These are phyloP conservation scores for Plebejus argus DNA, from an alignment of 2,888 invertebrate genomes.

Conservation along the genomic window DNA sequence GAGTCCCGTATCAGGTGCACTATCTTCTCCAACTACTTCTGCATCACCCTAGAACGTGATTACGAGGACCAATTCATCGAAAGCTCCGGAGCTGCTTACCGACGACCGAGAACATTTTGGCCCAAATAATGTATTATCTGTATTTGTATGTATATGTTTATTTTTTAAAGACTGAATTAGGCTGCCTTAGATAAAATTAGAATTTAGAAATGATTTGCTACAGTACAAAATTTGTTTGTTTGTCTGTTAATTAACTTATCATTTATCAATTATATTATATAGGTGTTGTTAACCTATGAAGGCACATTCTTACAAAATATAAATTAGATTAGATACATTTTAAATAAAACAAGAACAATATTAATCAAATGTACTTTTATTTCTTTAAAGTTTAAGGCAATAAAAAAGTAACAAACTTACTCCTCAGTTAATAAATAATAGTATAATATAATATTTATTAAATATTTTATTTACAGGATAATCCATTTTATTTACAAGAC, in stretches of 20 bases:
- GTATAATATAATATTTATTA: too few species aligned
- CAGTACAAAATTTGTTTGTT: neutral
- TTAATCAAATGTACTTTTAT: neutral
- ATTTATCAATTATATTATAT: neutral
- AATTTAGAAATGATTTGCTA: slow-evolving; percentile 29
- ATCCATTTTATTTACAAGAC: neutral
- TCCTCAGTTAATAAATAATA: slow-evolving; percentile 18
- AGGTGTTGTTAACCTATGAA: too few species aligned
- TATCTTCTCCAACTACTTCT: slow-evolving; percentile 71
- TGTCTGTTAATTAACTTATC: neutral
- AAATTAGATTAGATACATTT: neutral
- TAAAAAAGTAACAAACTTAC: neutral
- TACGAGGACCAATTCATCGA: slow-evolving; percentile 63
- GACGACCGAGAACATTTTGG: slow-evolving; percentile 55
- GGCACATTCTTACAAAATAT: neutral
- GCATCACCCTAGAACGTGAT: slow-evolving; percentile 65
- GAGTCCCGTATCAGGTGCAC: slow-evolving; percentile 62
- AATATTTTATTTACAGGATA: slow-evolving; percentile 34
- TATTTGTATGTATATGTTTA: too few species aligned
- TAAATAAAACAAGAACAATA: neutral
- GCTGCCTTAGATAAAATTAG: slow-evolving; percentile 25
- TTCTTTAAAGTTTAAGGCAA: neutral
- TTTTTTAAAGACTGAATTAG: slow-evolving; percentile 40
- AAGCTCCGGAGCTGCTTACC: slow-evolving; percentile 53
- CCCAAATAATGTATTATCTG: slow-evolving; percentile 34